Evolutionary conservation across 1,140 invertebrate species (phyloP).

Genomic region (Ruditapes philippinarum): DNA sequence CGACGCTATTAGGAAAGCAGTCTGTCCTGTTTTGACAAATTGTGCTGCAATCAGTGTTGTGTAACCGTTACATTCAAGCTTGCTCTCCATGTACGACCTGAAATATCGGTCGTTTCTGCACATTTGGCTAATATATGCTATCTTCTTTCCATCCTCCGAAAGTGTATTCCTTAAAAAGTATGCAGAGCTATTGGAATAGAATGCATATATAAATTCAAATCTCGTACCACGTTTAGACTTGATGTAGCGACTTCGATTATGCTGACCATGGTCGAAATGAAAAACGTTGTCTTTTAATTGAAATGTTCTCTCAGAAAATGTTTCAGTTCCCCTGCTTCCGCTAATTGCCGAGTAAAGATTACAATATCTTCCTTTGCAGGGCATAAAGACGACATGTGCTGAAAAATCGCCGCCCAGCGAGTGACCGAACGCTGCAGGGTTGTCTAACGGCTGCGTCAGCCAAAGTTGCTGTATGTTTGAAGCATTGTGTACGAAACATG

Average conservation of each 20-base stretch:
- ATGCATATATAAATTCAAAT: conserved; percentile 29
- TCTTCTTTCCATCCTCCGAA: not conserved
- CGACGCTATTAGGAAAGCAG: not conserved
- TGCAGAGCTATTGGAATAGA: not conserved
- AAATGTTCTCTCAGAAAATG: not conserved
- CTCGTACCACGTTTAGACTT: not conserved
- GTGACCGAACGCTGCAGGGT: not conserved
- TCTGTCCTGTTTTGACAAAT: not conserved
- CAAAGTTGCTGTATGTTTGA: not conserved
- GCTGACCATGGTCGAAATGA: not conserved
- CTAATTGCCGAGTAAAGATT: not conserved
- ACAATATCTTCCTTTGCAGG: not conserved
- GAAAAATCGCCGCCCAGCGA: not conserved
- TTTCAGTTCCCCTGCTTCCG: not conserved
- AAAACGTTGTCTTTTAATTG: not conserved
- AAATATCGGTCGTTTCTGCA: not conserved
- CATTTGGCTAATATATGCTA: conserved; percentile 31
- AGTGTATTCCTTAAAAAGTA: conserved; percentile 21
- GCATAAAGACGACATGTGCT: not conserved
- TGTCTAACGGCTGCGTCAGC: not conserved
- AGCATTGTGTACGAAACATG: not conserved
- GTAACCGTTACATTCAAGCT: conserved; percentile 20
- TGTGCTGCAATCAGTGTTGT: not conserved
- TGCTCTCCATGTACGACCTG: conserved; percentile 32
- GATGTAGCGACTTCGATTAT: not conserved